Conservation (phyloP, 37 sponge, comb jelly and placozoan species). For the Geodia barretti region DNA sequence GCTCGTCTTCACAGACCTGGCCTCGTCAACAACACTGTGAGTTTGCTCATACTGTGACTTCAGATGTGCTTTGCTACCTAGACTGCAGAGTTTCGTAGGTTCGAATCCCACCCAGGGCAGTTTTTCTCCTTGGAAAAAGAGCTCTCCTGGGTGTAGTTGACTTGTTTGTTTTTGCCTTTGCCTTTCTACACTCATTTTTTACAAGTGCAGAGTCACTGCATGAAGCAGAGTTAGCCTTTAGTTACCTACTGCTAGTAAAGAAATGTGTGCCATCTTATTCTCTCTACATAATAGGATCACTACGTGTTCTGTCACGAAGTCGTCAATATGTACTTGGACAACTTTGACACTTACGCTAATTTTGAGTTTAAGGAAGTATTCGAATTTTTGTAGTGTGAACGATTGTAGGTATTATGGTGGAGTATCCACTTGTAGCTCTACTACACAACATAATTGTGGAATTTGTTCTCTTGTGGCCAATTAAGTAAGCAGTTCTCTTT, state of each 20-base stretch:
- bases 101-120: too few relatives aligned
- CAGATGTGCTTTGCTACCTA: not conserved
- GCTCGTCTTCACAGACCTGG: not conserved
- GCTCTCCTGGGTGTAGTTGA: not conserved
- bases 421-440: too few relatives aligned
- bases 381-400: not conserved
- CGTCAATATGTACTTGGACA: not conserved
- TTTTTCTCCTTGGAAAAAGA: too few relatives aligned
- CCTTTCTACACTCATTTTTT: too few relatives aligned
- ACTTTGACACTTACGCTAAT: not conserved
- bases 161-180: too few relatives aligned
- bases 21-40: not conserved
- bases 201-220: too few relatives aligned
- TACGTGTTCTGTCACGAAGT: not conserved
- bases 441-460: too few relatives aligned
- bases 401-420: too few relatives aligned
- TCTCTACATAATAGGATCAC: not conserved
- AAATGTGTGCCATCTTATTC: not conserved
- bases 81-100: too few relatives aligned
- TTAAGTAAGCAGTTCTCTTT: too few relatives aligned
- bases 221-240: too few relatives aligned
- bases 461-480: too few relatives aligned
- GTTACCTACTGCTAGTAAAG: not conserved
- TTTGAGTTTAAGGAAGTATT: slow-evolving; percentile 15
- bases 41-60: not conserved